Percentiles rank a stretch among this genome's conserved stretches.
Conservation (phyloP, 2,888 invertebrate genomes). For the Coleophora flavipennella region DNA sequence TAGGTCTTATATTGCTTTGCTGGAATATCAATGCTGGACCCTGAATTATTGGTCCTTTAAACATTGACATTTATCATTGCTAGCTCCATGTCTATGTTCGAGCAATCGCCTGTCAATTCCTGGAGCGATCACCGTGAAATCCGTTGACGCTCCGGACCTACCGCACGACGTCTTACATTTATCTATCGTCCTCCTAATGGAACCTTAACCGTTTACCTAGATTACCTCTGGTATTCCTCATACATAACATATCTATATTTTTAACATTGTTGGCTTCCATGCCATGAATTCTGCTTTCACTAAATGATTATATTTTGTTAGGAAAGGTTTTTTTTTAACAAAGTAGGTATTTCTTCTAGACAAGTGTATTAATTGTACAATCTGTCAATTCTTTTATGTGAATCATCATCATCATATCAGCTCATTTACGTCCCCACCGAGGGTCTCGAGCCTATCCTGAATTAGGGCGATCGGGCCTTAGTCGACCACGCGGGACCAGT, state of each 20-base stretch:
- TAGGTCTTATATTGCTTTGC: no score
- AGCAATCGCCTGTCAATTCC: slow-evolving; percentile 42
- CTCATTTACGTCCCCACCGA: no score
- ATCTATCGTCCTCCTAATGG: slow-evolving; percentile 19
- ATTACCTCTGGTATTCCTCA: background rate
- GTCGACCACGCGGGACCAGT: no score
- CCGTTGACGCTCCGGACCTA: slow-evolving; percentile 38
- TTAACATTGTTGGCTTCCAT: background rate
- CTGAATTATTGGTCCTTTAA: no score
- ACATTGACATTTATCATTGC: background rate
- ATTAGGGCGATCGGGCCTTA: no score
- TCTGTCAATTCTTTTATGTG: no score
- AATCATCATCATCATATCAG: no score
- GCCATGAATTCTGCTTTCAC: background rate
- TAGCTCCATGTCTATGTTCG: slow-evolving; percentile 4
- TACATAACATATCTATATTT: background rate
- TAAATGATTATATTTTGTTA: background rate
- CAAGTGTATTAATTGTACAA: no score
- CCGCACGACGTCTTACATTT: slow-evolving; percentile 25
- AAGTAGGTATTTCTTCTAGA: no score
- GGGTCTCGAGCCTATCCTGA: no score
- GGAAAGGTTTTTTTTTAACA: no score
- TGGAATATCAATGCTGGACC: no score
- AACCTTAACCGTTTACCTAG: slow-evolving; percentile 7
- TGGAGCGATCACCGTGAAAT: slow-evolving; percentile 42